phyloP scores from a whole-genome alignment of 1,140 invertebrate species.

The Campodea augens region DNA sequence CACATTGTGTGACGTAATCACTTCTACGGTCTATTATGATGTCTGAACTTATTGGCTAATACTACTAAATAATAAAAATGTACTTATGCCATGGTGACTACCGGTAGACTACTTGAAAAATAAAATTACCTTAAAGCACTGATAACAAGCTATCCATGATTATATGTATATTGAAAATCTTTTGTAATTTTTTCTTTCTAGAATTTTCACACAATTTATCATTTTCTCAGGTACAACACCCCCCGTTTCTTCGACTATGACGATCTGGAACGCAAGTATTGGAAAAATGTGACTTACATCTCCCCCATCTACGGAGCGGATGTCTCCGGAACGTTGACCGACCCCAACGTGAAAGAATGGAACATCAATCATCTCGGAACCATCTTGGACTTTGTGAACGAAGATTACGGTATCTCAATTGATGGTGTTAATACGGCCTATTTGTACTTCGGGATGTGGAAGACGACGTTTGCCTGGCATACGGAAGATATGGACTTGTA shows the following conservation, averaged over 20 bases:
- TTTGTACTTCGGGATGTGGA: conserved; percentile 99
- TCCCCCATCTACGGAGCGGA: conserved; percentile 90
- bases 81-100: too few species aligned
- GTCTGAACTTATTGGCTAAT: too few species aligned
- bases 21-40: too few species aligned
- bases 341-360: conserved; percentile 72
- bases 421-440: conserved; percentile 98
- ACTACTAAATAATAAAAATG: too few species aligned
- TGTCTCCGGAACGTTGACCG: conserved; percentile 85
- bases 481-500: conserved; percentile 99
- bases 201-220: too few species aligned
- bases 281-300: conserved; percentile 87
- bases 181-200: too few species aligned
- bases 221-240: conserved; percentile 59
- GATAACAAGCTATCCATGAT: too few species aligned
- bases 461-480: conserved; percentile 98
- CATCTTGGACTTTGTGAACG: conserved; percentile 82
- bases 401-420: conserved; percentile 90
- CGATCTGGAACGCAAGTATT: conserved; percentile 89
- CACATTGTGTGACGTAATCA: too few species aligned
- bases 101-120: too few species aligned
- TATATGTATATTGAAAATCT: too few species aligned
- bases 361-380: conserved; percentile 88
- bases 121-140: too few species aligned
- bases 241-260: conserved; percentile 78